Conservation (phyloP, 1,140 invertebrate genomes). For the Ceratosolen fusciceps region DNA sequence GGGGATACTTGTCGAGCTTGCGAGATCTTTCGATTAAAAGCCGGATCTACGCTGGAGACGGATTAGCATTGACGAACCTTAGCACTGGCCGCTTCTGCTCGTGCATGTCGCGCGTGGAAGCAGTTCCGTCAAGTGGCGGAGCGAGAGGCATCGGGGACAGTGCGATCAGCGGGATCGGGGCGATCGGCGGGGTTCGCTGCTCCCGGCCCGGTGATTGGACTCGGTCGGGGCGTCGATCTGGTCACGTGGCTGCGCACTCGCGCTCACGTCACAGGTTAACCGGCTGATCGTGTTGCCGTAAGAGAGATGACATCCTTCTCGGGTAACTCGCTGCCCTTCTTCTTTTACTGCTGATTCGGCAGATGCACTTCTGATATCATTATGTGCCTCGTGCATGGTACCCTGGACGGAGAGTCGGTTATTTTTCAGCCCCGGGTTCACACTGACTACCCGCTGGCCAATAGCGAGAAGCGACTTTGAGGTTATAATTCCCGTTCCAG, state of each 20-base stretch:
- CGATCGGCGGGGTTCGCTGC: too few relatives aligned
- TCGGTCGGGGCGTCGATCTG: neutral
- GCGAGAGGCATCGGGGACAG: too few relatives aligned
- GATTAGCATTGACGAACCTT: too few relatives aligned
- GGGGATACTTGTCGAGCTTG: too few relatives aligned
- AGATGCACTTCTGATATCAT: neutral
- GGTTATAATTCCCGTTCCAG: conserved; percentile 36
- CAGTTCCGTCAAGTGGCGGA: too few relatives aligned
- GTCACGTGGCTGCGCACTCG: neutral
- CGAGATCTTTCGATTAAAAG: too few relatives aligned
- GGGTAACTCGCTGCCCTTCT: neutral
- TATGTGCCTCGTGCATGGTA: neutral
- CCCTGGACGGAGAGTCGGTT: neutral
- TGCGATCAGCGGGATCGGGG: too few relatives aligned
- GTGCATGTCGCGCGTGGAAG: too few relatives aligned
- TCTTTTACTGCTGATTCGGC: neutral
- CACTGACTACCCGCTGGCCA: too few relatives aligned
- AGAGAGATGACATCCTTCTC: conserved; percentile 35
- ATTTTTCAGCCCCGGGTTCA: too few relatives aligned
- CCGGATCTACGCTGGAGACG: too few relatives aligned
- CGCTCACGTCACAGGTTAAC: neutral
- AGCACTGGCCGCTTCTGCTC: too few relatives aligned
- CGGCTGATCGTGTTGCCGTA: neutral
- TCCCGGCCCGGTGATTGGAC: neutral
- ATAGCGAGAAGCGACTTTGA: conserved; percentile 11